These are phyloP conservation scores for Drosophila serrata DNA, from an alignment of 1,140 invertebrate genomes.

Conservation along the genomic window DNA sequence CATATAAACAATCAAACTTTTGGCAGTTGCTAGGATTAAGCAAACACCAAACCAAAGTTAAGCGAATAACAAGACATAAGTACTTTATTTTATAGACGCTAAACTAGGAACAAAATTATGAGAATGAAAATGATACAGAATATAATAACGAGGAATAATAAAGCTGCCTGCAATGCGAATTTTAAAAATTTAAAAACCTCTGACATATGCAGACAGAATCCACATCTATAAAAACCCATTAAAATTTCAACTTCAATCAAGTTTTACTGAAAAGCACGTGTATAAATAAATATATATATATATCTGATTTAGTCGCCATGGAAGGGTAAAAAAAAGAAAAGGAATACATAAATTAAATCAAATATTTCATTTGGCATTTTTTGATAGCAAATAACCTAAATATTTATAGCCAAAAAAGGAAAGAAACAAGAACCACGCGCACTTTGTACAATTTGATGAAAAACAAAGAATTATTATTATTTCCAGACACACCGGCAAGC, in stretches of 20 bases:
- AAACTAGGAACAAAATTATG: conserved; percentile 34
- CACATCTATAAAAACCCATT: conserved; percentile 42
- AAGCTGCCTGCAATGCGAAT: conserved; percentile 42
- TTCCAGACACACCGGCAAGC: conserved; percentile 45
- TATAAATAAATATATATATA: conserved; percentile 39
- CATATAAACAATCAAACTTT: conserved; percentile 73
- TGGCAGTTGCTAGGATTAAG: conserved; percentile 61
- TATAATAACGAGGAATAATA: conserved; percentile 7
- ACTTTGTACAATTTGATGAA: conserved; percentile 72
- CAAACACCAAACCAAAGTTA: conserved; percentile 37
- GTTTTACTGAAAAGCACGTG: conserved; percentile 36
- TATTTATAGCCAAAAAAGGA: conserved; percentile 53
- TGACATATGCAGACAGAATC: conserved; percentile 25
- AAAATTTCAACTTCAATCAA: conserved; percentile 44
- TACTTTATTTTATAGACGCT: conserved; percentile 72
- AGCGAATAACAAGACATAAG: conserved; percentile 55
- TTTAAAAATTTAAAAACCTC: conserved; percentile 45
- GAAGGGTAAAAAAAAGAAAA: conserved; percentile 15
- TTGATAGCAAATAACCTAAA: conserved; percentile 62
- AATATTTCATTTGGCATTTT: conserved; percentile 55
- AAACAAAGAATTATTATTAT: conserved; percentile 49
- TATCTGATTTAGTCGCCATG: conserved; percentile 37
- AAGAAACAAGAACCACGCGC: conserved; percentile 27
- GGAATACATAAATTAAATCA: conserved; percentile 52
- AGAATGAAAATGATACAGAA: conserved; percentile 9